Percentiles rank a stretch among this genome's conserved stretches.
phyloP scores from a whole-genome alignment of 1,140 invertebrate genomes.

The Atta texana region DNA sequence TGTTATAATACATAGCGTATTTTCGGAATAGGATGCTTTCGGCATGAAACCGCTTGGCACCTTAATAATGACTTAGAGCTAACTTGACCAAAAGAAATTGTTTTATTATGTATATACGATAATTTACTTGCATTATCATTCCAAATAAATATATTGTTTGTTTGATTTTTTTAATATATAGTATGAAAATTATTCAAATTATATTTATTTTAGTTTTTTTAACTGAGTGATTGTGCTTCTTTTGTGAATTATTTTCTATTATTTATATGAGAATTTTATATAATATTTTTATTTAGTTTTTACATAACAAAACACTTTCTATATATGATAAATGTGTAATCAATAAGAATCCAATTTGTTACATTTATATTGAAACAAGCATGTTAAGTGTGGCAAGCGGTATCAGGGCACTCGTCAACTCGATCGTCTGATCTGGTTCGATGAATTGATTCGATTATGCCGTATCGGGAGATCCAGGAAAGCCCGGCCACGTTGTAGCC shows the following conservation, averaged over 20 bases:
- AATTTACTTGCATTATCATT: slow-evolving; percentile 16
- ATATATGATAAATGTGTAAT: not conserved
- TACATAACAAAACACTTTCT: not conserved
- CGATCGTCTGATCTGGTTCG: slow-evolving; percentile 50
- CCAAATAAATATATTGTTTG: not conserved
- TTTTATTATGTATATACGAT: not conserved
- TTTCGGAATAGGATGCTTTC: slow-evolving; percentile 80
- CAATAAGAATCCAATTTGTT: slow-evolving; percentile 13
- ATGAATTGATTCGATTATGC: slow-evolving; percentile 56
- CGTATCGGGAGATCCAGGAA: slow-evolving; percentile 57
- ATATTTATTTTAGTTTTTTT: slow-evolving; percentile 10
- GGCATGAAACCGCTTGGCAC: slow-evolving; percentile 81
- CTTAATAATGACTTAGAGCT: slow-evolving; percentile 67
- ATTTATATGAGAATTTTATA: not conserved
- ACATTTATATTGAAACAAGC: not conserved
- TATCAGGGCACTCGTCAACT: slow-evolving; percentile 59
- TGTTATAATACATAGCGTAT: slow-evolving; percentile 80
- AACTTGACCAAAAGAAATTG: not conserved
- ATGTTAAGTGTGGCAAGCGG: slow-evolving; percentile 72
- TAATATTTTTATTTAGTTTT: not conserved
- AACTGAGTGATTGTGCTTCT: not conserved
- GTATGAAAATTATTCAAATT: not conserved
- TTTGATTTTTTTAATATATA: not conserved
- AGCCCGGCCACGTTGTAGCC: slow-evolving; percentile 22
- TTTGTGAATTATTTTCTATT: slow-evolving; percentile 25